Evolutionary conservation across 2,113 vertebrate genomes (phyloP).

Genomic region (Phodopus roborovskii): DNA sequence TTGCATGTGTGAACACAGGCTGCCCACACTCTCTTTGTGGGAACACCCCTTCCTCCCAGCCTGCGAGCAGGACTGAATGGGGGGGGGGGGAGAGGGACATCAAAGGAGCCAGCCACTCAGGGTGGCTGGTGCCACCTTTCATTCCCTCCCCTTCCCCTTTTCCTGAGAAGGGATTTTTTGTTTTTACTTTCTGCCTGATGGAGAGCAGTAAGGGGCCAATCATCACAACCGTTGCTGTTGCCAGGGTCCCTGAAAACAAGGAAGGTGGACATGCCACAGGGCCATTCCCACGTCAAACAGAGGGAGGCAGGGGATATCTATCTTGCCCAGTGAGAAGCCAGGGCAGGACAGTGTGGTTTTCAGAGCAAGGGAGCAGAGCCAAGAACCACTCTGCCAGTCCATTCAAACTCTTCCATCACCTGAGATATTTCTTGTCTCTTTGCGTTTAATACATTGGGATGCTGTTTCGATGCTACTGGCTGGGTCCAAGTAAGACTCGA

Average conservation of each 20-base stretch:
- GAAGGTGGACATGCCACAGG: background rate
- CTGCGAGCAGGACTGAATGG: too few species aligned
- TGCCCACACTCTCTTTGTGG: accelerated
- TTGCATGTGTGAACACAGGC: background rate
- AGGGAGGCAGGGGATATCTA: background rate
- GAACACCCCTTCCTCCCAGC: background rate
- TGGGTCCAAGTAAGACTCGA: background rate
- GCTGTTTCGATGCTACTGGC: background rate
- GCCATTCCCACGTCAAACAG: background rate
- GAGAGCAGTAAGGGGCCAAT: background rate
- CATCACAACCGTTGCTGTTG: background rate
- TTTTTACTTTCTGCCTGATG: background rate
- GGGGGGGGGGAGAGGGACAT: accelerated
- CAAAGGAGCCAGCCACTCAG: background rate
- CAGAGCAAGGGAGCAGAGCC: accelerated
- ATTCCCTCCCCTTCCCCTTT: background rate
- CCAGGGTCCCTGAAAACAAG: background rate
- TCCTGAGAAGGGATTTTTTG: background rate
- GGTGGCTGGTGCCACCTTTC: accelerated
- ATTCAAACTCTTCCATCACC: background rate
- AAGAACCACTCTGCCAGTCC: background rate
- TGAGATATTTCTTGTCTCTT: background rate
- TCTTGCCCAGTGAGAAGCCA: background rate
- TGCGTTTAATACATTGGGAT: background rate
- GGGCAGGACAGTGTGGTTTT: accelerated